A percentile compares a stretch with the other conserved stretches of the same genome.
These are phyloP conservation scores for Formica selysi DNA, from an alignment of 1,140 invertebrate species.

Conservation along the genomic window DNA sequence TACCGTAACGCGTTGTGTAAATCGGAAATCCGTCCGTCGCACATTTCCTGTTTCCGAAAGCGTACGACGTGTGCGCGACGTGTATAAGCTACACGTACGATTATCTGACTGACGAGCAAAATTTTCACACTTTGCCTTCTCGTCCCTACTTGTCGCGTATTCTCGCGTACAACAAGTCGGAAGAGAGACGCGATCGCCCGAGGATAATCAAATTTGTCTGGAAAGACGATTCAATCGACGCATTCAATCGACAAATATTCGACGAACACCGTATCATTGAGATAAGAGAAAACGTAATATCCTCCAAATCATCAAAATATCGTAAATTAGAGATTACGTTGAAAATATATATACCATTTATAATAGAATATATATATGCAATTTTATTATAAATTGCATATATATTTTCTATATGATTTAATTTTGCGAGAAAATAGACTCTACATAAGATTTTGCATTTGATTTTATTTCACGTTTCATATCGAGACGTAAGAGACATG, in stretches of 20 bases:
- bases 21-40: constrained; percentile 59
- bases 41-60: constrained; percentile 57
- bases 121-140: constrained; percentile 27
- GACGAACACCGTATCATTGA: background rate
- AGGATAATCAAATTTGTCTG: background rate
- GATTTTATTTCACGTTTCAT: no score
- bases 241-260: constrained; percentile 27
- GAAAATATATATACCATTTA: no score
- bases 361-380: no score
- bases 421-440: no score
- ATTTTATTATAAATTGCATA: no score
- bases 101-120: constrained; percentile 22
- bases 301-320: background rate
- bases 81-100: constrained; percentile 19
- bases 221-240: background rate
- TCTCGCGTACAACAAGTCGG: no score
- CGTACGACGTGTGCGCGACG: constrained; percentile 34
- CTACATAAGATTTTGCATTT: no score
- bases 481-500: no score
- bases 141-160: constrained; percentile 5
- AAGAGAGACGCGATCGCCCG: background rate
- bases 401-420: no score
- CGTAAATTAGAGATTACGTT: background rate
- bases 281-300: background rate
- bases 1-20: constrained; percentile 50